Conservation (phyloP, 2,113 vertebrate genomes). For the Muscicapa adusta region DNA sequence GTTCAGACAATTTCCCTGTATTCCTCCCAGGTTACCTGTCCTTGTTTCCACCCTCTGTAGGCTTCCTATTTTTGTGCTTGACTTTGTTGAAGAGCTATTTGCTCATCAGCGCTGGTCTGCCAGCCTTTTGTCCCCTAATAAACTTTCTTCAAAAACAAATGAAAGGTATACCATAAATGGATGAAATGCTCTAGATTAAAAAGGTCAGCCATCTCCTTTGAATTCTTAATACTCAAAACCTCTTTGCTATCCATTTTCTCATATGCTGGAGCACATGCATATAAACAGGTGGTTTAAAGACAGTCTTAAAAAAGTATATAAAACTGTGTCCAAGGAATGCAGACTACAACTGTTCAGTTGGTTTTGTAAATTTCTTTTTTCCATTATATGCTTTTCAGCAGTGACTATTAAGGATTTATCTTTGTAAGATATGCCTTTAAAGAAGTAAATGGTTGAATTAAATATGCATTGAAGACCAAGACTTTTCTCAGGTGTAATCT, state of each 20-base stretch:
- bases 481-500: neutral
- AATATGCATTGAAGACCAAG: fast-evolving
- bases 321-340: neutral
- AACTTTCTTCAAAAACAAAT: neutral
- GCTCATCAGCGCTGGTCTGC: neutral
- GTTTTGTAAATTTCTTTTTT: neutral
- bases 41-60: neutral
- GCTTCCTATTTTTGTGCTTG: neutral
- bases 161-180: neutral
- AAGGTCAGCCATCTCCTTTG: neutral
- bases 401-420: neutral
- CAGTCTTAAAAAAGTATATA: neutral
- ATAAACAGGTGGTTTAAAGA: neutral
- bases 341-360: neutral
- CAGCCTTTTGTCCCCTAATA: neutral
- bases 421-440: neutral
- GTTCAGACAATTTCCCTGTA: neutral
- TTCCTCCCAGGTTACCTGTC: neutral
- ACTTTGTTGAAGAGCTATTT: neutral
- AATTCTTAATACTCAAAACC: neutral
- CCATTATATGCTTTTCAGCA: neutral
- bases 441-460: neutral
- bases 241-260: neutral
- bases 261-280: neutral
- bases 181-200: neutral